phyloP scores from a whole-genome alignment of 2,113 vertebrate genomes.

The Onychostruthus taczanowskii region DNA sequence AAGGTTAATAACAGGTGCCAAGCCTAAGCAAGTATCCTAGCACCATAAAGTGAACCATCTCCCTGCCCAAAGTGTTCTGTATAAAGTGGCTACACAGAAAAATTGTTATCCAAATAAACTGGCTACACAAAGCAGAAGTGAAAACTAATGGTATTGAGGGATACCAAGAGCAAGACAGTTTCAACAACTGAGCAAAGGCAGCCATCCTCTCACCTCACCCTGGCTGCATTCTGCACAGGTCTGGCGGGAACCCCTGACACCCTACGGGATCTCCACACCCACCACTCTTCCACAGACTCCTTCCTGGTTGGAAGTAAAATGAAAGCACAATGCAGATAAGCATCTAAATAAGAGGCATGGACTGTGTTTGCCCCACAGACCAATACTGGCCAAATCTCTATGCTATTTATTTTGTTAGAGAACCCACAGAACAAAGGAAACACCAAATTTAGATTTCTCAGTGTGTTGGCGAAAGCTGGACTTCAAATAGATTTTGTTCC shows the following conservation, averaged over 20 bases:
- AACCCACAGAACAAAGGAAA: not conserved
- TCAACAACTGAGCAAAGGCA: not conserved
- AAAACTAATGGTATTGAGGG: not conserved
- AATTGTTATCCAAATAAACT: not conserved
- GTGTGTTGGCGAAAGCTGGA: not conserved
- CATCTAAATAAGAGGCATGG: not conserved
- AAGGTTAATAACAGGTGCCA: not conserved
- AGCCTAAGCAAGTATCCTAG: not conserved
- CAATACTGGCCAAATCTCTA: not conserved
- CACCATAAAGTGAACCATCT: not conserved
- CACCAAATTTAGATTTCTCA: not conserved
- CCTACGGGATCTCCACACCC: not conserved
- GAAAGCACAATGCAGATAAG: not conserved
- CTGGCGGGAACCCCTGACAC: not conserved
- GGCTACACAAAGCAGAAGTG: not conserved
- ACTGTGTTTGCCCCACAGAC: not conserved
- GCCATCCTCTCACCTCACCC: not conserved
- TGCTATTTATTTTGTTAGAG: not conserved
- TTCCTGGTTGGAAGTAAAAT: not conserved
- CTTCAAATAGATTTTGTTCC: not conserved
- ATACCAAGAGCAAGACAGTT: not conserved
- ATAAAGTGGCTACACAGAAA: not conserved
- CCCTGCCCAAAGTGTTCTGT: not conserved
- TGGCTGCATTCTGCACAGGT: fast-evolving
- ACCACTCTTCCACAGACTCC: not conserved